Evolutionary conservation across 2,113 vertebrate genomes (phyloP).

Genomic region (Vidua chalybeata): DNA sequence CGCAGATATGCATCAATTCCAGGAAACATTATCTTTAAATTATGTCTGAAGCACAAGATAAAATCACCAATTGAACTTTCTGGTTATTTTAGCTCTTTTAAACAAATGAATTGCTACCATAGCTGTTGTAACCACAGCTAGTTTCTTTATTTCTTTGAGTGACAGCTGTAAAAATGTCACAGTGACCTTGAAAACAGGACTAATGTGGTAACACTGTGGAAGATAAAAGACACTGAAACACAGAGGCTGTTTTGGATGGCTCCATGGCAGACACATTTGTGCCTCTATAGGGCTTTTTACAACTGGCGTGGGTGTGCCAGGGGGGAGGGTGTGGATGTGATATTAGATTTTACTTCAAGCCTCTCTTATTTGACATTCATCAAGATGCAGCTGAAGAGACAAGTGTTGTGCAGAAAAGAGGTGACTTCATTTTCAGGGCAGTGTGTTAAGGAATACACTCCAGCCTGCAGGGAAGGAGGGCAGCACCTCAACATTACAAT

Average conservation of each 20-base stretch:
- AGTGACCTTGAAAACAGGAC: constrained; percentile 27
- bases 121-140: background rate
- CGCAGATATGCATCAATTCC: constrained; percentile 8
- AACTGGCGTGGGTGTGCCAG: background rate
- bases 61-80: constrained; percentile 28
- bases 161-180: constrained; percentile 8
- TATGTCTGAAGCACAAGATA: constrained; percentile 9
- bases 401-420: background rate
- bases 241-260: background rate
- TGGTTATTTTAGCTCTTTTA: constrained; percentile 16
- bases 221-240: background rate
- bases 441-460: rapidly evolving
- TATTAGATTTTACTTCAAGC: background rate
- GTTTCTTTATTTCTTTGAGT: constrained; percentile 16
- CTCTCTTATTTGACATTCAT: background rate
- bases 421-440: background rate
- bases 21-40: constrained; percentile 31
- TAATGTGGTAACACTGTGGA: background rate
- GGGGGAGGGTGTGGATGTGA: background rate
- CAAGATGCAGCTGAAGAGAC: background rate
- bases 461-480: background rate
- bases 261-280: background rate
- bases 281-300: background rate
- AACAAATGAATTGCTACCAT: background rate
- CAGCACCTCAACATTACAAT: rapidly evolving